Percentiles rank a stretch among this genome's conserved stretches.
phyloP scores from a whole-genome alignment of 2,797 vertebrate genomes.

The Labeo calbasu region DNA sequence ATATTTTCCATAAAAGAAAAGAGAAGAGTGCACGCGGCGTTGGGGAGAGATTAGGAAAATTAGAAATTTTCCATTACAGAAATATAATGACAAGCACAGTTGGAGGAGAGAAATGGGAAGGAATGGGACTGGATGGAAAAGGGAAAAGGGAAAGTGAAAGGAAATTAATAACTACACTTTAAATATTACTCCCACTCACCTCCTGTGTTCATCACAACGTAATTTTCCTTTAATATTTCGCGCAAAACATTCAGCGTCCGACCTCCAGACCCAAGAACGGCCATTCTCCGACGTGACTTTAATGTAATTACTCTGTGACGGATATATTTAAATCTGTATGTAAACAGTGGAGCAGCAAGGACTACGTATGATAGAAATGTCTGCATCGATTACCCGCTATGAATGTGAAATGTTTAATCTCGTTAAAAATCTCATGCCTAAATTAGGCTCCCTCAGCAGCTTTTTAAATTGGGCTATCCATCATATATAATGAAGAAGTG shows the following conservation, averaged over 20 bases:
- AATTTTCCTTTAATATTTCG: neutral
- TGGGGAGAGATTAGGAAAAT: slow-evolving; percentile 49
- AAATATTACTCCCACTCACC: slow-evolving; percentile 1
- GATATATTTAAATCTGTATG: slow-evolving; percentile 64
- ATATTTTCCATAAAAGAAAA: slow-evolving; percentile 51
- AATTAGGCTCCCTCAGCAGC: slow-evolving; percentile 68
- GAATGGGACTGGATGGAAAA: neutral
- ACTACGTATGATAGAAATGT: slow-evolving; percentile 64
- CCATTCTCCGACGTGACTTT: slow-evolving; percentile 51
- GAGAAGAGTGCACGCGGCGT: slow-evolving; percentile 34
- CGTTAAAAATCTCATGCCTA: slow-evolving; percentile 69
- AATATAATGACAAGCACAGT: slow-evolving; percentile 43
- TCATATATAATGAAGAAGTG: slow-evolving; percentile 67
- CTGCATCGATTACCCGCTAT: slow-evolving; percentile 64
- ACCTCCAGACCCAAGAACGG: slow-evolving; percentile 47
- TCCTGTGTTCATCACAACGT: neutral
- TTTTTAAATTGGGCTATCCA: slow-evolving; percentile 69
- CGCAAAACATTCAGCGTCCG: neutral
- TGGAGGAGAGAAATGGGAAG: slow-evolving; percentile 6
- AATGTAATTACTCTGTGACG: slow-evolving; percentile 64
- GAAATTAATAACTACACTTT: neutral
- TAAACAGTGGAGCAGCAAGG: slow-evolving; percentile 59
- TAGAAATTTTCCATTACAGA: slow-evolving; percentile 36
- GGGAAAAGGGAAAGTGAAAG: neutral
- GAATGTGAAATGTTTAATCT: slow-evolving; percentile 67